Conservation (phyloP, 2,888 invertebrate genomes). For the Dolichomitus sp. region DNA sequence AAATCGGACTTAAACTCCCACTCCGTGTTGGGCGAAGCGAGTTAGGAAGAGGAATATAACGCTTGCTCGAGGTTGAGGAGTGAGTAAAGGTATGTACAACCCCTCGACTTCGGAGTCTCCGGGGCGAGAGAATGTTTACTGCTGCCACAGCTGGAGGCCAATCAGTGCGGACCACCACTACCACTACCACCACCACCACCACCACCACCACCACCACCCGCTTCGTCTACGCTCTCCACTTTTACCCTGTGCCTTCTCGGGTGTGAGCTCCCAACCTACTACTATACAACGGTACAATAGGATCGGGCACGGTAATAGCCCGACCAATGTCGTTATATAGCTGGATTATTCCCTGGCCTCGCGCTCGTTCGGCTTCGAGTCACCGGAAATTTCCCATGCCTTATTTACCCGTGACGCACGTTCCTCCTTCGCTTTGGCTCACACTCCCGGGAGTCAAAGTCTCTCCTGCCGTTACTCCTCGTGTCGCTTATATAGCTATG, state of each 20-base stretch:
- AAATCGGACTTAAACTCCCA: slow-evolving; percentile 85
- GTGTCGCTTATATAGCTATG: slow-evolving; percentile 39
- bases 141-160: slow-evolving; percentile 84
- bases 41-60: slow-evolving; percentile 53
- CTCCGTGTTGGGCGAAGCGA: slow-evolving; percentile 61
- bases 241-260: slow-evolving; percentile 50
- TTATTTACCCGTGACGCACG: slow-evolving; percentile 52
- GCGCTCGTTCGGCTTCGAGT: slow-evolving; percentile 53
- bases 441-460: slow-evolving; percentile 20
- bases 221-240: slow-evolving; percentile 48
- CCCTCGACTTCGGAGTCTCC: slow-evolving; percentile 65
- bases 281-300: slow-evolving; percentile 78
- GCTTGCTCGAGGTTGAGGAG: slow-evolving; percentile 40
- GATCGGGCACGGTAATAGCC: slow-evolving; percentile 79
- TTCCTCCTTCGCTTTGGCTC: not conserved
- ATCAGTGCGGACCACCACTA: slow-evolving; percentile 79
- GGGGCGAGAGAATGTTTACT: slow-evolving; percentile 84
- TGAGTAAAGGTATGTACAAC: slow-evolving; percentile 57
- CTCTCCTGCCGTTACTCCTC: slow-evolving; percentile 8
- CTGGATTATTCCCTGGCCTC: slow-evolving; percentile 77
- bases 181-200: slow-evolving; percentile 62
- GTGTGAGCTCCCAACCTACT: slow-evolving; percentile 45
- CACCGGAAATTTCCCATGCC: slow-evolving; percentile 52
- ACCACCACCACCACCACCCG: slow-evolving; percentile 51
- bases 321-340: slow-evolving; percentile 80